Evolutionary conservation across 2,888 invertebrate genomes (phyloP), one percentile per base, ranked within the genome.

Genomic region (Torymus tubicola): DNA sequence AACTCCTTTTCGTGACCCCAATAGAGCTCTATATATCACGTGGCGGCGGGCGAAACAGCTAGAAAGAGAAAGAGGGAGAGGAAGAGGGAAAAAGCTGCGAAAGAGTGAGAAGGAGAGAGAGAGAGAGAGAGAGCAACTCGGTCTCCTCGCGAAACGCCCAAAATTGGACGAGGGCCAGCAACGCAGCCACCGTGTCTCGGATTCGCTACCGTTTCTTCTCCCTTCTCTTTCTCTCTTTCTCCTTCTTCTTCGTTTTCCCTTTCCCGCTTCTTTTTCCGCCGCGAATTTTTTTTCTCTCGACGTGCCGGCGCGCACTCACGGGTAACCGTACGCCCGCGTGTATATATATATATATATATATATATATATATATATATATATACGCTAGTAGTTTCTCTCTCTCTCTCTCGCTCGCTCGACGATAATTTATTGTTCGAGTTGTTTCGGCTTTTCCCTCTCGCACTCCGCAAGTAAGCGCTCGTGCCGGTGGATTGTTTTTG

Each of bases 91-190:
- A 77, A 70, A 63, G 63, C 53, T 42, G 8, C 14, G 57, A 58
- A 57, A 50, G 64, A 24, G 55, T 53, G 53, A 55, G 52, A 60
- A 18, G n/a, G n/a, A 55, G 60, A 68, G 67, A 67, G 31, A 16
- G 78, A 71, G 57, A 52, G 70, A 55, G 67, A 52, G 64, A 65
- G 8, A 24, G 21, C 4, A 2, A 31, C 72, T 60, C 2, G 55
- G 50, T 53, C 67, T 53, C 68, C 72, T 60, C 55, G 82, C 75
- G 79, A 84, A 85, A 84, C 84, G 83, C 81, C 81, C 83, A 80
- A 87, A 88, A 86, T 87, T 88, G 87, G 86, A 87, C 81, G 81
- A 71, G 79, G 70, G 87, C 86, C 88, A 88, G 84, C 71, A 24
- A 57, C 52, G 52, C 64, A 31, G 64, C 64, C 70, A 52, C 42